Evolutionary conservation across 2,113 vertebrate genomes (phyloP).

Genomic region (Boleophthalmus pectinirostris): DNA sequence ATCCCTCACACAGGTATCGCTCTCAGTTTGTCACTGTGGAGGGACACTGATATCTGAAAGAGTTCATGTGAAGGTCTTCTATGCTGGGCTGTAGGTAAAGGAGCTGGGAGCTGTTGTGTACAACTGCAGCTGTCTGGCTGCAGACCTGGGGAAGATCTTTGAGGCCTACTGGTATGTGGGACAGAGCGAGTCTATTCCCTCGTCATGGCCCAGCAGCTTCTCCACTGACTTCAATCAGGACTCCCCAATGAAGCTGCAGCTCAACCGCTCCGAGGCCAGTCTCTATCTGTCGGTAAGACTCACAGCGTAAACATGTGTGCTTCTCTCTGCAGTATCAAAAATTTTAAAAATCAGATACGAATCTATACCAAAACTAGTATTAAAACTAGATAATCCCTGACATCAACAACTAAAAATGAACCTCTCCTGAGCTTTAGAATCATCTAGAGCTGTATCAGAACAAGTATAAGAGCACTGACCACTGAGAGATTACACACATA

Average conservation of each 20-base stretch:
- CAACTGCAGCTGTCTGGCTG: slow-evolving; percentile 92
- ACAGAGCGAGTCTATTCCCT: slow-evolving; percentile 77
- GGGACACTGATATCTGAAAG: neutral
- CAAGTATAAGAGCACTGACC: too few species aligned
- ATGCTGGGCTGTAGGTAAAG: slow-evolving; percentile 83
- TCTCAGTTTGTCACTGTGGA: neutral
- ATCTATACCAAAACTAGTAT: too few species aligned
- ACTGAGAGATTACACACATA: too few species aligned
- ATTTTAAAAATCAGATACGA: too few species aligned
- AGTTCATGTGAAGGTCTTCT: neutral
- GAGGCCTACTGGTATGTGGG: slow-evolving; percentile 91
- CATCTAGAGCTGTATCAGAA: too few species aligned
- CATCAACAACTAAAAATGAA: too few species aligned
- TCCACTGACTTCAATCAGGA: slow-evolving; percentile 85
- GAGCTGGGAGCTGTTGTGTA: slow-evolving; percentile 86
- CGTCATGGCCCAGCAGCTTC: slow-evolving; percentile 83
- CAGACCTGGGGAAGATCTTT: slow-evolving; percentile 89
- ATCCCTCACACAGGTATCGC: slow-evolving; percentile 87
- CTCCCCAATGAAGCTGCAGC: slow-evolving; percentile 80
- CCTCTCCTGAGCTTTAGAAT: too few species aligned
- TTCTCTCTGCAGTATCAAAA: too few species aligned
- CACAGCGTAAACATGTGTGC: neutral
- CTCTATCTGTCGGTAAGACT: slow-evolving; percentile 86
- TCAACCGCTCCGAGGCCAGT: slow-evolving; percentile 80
- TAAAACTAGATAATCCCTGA: too few species aligned